phyloP scores from a whole-genome alignment of 2,113 vertebrate genomes.

The Abramis brama region DNA sequence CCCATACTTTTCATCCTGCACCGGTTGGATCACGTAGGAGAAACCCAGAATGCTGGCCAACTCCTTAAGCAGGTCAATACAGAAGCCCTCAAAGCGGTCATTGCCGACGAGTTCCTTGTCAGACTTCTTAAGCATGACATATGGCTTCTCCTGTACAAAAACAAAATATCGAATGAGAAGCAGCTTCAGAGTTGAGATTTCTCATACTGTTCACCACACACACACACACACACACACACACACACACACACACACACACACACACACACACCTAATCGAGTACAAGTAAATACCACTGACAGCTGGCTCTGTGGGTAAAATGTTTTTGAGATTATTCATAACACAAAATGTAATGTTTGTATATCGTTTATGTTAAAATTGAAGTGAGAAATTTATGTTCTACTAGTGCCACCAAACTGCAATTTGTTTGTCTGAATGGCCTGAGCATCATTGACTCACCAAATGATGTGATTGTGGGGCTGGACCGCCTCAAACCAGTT shows the following conservation, averaged over 20 bases:
- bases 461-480: neutral
- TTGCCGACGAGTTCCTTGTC: slow-evolving; percentile 93
- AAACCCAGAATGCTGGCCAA: slow-evolving; percentile 93
- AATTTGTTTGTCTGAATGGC: neutral
- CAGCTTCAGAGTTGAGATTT: slow-evolving; percentile 70
- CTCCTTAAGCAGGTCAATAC: slow-evolving; percentile 95
- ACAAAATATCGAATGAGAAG: slow-evolving; percentile 71
- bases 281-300: slow-evolving; percentile 71
- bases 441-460: neutral
- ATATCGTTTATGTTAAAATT: neutral
- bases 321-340: neutral
- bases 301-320: slow-evolving; percentile 67
- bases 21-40: slow-evolving; percentile 92
- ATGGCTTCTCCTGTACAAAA: slow-evolving; percentile 90
- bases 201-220: slow-evolving; percentile 66
- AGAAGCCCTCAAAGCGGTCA: slow-evolving; percentile 97
- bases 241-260: slow-evolving; percentile 58
- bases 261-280: slow-evolving; percentile 69
- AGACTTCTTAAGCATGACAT: slow-evolving; percentile 97
- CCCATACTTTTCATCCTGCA: slow-evolving; percentile 93
- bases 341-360: neutral
- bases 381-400: neutral
- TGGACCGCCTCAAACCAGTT: neutral
- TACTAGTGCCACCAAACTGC: neutral
- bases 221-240: slow-evolving; percentile 58